Conservation (phyloP, 2,888 invertebrate genomes). For the Antheraea yamamai region DNA sequence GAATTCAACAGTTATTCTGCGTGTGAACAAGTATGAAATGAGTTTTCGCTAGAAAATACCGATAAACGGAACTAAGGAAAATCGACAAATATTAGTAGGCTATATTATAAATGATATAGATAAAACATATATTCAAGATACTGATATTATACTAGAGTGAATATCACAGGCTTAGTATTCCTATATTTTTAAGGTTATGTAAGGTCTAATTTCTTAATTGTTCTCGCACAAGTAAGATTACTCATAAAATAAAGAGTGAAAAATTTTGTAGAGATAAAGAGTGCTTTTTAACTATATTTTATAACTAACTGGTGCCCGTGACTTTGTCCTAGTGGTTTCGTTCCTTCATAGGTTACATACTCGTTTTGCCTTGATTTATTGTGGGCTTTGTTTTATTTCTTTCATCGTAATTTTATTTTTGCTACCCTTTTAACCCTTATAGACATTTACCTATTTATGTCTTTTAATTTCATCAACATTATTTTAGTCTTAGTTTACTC, state of each 20-base stretch:
- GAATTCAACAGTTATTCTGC: constrained; percentile 34
- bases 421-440: too few relatives aligned
- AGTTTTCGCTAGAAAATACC: constrained; percentile 39
- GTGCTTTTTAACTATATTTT: too few relatives aligned
- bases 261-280: too few relatives aligned
- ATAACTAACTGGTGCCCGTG: too few relatives aligned
- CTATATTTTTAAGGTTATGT: not conserved
- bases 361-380: too few relatives aligned
- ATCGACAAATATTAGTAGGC: constrained; percentile 33
- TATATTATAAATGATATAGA: constrained; percentile 31
- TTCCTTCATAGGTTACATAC: too few relatives aligned
- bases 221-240: not conserved
- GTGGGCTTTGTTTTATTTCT: not conserved
- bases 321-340: too few relatives aligned
- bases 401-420: too few relatives aligned
- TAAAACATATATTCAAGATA: not conserved
- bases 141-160: not conserved
- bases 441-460: too few relatives aligned
- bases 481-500: too few relatives aligned
- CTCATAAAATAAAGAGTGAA: too few relatives aligned
- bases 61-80: constrained; percentile 37
- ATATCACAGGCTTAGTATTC: not conserved
- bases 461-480: too few relatives aligned
- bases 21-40: constrained; percentile 31
- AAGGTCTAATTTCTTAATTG: not conserved